Percentiles rank a stretch among this genome's conserved stretches.
Evolutionary conservation across 1,140 invertebrate species (phyloP).

Genomic region (Aphelenchoides fujianensis): DNA sequence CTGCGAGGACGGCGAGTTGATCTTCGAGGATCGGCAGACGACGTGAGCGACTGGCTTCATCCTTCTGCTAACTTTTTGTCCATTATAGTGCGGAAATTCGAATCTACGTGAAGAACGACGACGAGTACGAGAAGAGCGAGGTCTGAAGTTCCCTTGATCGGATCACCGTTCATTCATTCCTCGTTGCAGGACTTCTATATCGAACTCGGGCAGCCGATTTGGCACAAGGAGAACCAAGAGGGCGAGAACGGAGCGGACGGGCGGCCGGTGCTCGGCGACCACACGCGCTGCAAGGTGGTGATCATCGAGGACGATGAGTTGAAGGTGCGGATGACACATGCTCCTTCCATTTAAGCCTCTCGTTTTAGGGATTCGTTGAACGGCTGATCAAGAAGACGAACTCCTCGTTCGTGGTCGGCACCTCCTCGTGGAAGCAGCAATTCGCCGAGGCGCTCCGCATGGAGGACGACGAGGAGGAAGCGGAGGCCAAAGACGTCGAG

Average conservation of each 20-base stretch:
- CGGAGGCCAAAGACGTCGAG: conserved; percentile 7
- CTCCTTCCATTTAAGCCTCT: conserved; percentile 8
- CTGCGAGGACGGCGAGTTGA: conserved; percentile 73
- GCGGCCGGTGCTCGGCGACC: conserved; percentile 79
- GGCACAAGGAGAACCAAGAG: conserved; percentile 61
- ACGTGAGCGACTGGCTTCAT: conserved; percentile 72
- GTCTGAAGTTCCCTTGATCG: no score
- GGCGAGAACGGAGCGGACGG: conserved; percentile 79
- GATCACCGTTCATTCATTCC: no score
- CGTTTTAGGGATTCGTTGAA: conserved; percentile 86
- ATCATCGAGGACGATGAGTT: conserved; percentile 97
- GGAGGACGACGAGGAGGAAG: conserved; percentile 27
- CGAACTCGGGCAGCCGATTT: conserved; percentile 70
- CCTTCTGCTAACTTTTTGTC: neutral
- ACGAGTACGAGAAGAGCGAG: conserved; percentile 97
- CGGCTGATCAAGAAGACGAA: conserved; percentile 91
- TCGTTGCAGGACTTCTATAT: conserved; percentile 82
- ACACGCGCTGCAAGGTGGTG: conserved; percentile 76
- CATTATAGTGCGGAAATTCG: conserved; percentile 65
- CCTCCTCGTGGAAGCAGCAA: conserved; percentile 95
- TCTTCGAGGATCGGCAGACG: conserved; percentile 95
- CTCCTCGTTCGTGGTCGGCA: conserved; percentile 84
- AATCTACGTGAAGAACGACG: conserved; percentile 86
- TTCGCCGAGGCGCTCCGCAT: conserved; percentile 91
- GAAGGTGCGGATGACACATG: conserved; percentile 70